Base-by-base conservation (phyloP, 2,888 invertebrate species). In the Acronicta alni region DNA sequence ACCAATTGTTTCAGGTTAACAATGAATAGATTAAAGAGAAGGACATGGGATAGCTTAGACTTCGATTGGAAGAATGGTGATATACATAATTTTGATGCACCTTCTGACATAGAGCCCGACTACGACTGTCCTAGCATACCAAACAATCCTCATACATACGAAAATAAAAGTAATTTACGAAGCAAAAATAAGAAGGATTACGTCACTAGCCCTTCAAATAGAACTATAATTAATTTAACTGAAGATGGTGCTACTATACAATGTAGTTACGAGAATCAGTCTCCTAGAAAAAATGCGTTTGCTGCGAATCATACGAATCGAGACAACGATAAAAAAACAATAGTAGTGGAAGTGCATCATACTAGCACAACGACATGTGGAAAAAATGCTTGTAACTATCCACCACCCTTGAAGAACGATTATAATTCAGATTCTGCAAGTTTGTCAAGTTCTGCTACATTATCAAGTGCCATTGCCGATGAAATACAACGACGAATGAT, bases 261-360 rank as follows among this genome's bases (percentile, higher is more conserved):
- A 78, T 96, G 96, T 79, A 95, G 95, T 80, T 94, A 94, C 72
- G 92, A 94, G 45, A 93, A 92, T 57, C 86, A 89, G 51, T 80
- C 89, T n/a, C 89, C 90, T 75, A 92, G 87, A 72, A 94, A 89
- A 69, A 90, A 80, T 75, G 87, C 85, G 44, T 91, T 88, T 76
- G 72, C 89, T 14, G 73, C 85, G 16, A 91, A 86, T 51, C 85
- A 85, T 68, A 84, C 80, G 44, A 91, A 87, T 65, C 86, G 88
- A 68, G 89, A 89, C 56, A 89, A 81, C 64, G 93, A 94, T 23
- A 93, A 94, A 62, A 97, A 97, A 87, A 96, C 96, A 17, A 96
- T 97, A 57, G 96, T 96, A 20, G 97, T 97, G 9, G 97, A 97
- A 87, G 97, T 97, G n/a, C 97, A 97, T 62, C 93, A 94, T 58